These are phyloP conservation scores for Saccostrea cuccullata DNA, from an alignment of 1,140 invertebrate species.

Conservation along the genomic window DNA sequence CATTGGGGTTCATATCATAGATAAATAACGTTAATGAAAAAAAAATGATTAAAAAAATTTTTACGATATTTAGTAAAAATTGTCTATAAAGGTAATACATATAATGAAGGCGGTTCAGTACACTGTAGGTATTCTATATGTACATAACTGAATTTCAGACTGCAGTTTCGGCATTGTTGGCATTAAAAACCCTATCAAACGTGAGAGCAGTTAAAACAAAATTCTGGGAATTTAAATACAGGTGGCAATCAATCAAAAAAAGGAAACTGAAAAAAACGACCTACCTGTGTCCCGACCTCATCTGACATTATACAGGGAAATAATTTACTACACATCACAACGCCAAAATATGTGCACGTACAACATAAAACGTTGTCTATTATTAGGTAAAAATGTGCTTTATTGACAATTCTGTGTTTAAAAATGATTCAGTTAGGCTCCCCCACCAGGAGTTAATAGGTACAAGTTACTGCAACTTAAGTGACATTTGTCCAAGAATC, in stretches of 20 bases:
- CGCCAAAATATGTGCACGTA: background rate
- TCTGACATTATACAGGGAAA: background rate
- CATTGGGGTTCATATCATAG: too few relatives aligned
- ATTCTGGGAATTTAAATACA: background rate
- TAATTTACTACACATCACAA: constrained; percentile 22
- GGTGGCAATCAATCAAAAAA: background rate
- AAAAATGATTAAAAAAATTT: too few relatives aligned
- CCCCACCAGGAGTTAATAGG: constrained; percentile 3
- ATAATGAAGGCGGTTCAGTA: too few relatives aligned
- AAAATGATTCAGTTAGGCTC: background rate
- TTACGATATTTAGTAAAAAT: too few relatives aligned
- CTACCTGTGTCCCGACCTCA: background rate
- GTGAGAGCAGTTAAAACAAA: too few relatives aligned
- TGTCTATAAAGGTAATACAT: too few relatives aligned
- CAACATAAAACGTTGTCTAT: background rate
- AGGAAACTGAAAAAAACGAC: background rate
- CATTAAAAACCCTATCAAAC: too few relatives aligned
- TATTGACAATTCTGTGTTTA: constrained; percentile 15
- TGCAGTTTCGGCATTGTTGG: too few relatives aligned
- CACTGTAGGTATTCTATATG: too few relatives aligned
- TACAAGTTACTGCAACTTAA: background rate
- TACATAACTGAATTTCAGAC: too few relatives aligned
- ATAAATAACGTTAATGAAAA: too few relatives aligned
- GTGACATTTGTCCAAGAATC: background rate
- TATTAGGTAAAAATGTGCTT: constrained; percentile 17